A percentile compares a stretch with the other conserved stretches of the same genome.
Conservation (phyloP, 2,113 vertebrate species). For the Myotis lucifugus region DNA sequence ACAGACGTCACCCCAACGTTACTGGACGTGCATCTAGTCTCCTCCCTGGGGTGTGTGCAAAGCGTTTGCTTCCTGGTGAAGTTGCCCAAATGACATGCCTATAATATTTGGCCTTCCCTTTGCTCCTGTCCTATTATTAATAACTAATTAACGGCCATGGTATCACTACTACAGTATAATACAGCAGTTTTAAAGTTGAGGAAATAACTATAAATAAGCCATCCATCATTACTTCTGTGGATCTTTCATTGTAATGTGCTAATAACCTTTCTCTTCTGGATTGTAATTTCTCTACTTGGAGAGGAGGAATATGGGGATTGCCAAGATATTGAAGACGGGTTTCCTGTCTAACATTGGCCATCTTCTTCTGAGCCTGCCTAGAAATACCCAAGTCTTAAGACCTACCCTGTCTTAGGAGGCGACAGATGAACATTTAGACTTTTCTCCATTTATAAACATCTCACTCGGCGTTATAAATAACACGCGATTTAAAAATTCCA, state of each 20-base stretch:
- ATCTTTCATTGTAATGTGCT: background rate
- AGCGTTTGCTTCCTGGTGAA: background rate
- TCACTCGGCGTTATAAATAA: slow-evolving; percentile 80
- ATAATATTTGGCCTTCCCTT: background rate
- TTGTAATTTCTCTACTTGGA: slow-evolving; percentile 13
- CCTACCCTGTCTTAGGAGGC: slow-evolving; percentile 70
- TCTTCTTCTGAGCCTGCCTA: slow-evolving; percentile 54
- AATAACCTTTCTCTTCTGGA: slow-evolving; percentile 14
- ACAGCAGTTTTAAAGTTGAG: background rate
- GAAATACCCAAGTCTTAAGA: slow-evolving; percentile 73
- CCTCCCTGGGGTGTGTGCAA: background rate
- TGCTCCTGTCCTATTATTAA: background rate
- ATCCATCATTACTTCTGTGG: background rate
- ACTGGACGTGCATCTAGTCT: background rate
- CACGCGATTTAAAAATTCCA: slow-evolving; percentile 76
- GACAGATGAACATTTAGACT: slow-evolving; percentile 79
- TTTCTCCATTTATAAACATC: slow-evolving; percentile 80
- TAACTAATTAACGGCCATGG: background rate
- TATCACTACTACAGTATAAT: background rate
- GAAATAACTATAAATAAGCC: background rate
- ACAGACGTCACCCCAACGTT: background rate
- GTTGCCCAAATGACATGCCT: background rate
- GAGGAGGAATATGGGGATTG: background rate
- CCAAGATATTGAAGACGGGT: background rate
- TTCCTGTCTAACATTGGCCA: slow-evolving; percentile 30